phyloP scores from a whole-genome alignment of 2,113 vertebrate genomes.

The Merops nubicus region DNA sequence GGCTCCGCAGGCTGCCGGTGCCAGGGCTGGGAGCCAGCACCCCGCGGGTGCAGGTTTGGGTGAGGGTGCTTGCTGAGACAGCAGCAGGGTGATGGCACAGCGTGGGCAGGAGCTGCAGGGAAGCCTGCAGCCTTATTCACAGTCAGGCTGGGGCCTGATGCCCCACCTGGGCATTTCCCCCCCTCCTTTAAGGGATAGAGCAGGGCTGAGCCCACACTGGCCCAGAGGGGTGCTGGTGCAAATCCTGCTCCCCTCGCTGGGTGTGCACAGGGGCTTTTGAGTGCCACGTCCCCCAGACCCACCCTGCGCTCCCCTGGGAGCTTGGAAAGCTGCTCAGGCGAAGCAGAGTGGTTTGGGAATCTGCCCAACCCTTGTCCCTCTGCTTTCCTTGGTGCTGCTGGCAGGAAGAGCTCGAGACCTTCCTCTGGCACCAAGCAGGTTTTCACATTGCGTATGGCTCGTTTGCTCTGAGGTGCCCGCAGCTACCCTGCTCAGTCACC shows the following conservation, averaged over 20 bases:
- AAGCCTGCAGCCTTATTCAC: background rate
- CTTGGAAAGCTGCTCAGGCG: background rate
- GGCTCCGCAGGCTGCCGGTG: background rate
- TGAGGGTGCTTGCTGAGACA: too few relatives aligned
- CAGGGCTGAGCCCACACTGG: background rate
- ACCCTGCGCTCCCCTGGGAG: rapidly evolving
- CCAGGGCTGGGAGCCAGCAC: too few relatives aligned
- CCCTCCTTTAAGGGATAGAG: background rate
- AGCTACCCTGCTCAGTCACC: background rate
- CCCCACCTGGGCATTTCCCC: background rate
- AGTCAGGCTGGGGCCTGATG: rapidly evolving
- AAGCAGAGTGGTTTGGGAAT: background rate
- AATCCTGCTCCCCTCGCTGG: background rate
- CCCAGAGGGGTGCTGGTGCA: rapidly evolving
- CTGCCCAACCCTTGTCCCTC: background rate
- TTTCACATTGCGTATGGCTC: too few relatives aligned
- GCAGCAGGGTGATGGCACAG: background rate
- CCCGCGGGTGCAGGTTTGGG: too few relatives aligned
- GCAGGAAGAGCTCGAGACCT: background rate
- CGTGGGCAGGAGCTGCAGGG: background rate
- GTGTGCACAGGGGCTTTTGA: background rate
- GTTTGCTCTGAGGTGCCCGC: background rate
- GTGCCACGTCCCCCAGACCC: background rate
- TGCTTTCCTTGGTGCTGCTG: background rate
- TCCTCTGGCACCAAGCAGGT: background rate